These are phyloP conservation scores for Laterallus jamaicensis DNA, from an alignment of 2,113 vertebrate species.

Conservation along the genomic window DNA sequence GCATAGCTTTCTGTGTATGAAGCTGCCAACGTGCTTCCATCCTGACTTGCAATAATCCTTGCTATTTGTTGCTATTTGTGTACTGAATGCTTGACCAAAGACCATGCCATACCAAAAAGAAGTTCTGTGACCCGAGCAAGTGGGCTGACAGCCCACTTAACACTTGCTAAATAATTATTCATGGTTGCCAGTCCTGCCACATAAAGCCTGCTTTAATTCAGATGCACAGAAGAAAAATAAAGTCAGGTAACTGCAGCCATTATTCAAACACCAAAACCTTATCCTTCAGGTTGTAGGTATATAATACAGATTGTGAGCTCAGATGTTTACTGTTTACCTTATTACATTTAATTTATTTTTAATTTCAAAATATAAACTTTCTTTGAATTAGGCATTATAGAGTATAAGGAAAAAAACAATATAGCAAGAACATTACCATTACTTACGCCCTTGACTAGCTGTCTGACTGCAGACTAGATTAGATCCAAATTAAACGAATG, in stretches of 20 bases:
- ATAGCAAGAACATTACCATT: not conserved
- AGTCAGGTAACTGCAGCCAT: not conserved
- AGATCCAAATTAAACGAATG: constrained; percentile 44
- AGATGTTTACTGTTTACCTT: not conserved
- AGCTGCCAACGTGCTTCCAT: not conserved
- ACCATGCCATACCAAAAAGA: not conserved
- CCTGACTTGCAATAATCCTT: not conserved
- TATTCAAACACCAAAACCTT: not conserved
- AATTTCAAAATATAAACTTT: not conserved
- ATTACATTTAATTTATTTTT: not conserved
- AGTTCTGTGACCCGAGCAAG: not conserved
- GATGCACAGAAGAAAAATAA: not conserved
- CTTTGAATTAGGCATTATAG: not conserved
- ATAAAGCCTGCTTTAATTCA: not conserved
- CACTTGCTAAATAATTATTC: not conserved
- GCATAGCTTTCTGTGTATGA: not conserved
- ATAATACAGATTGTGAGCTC: not conserved
- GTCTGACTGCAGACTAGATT: constrained; percentile 26
- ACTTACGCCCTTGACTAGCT: constrained; percentile 28
- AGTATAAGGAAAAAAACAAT: not conserved
- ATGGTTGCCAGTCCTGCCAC: not conserved
- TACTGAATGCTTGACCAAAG: constrained; percentile 12
- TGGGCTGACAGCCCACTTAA: constrained; percentile 12
- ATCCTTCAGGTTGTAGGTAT: not conserved
- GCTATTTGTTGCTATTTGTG: constrained; percentile 12